Evolutionary conservation across 2,888 invertebrate genomes (phyloP), one percentile per base, ranked within the genome.

Genomic region (Caenorhabditis sp.): DNA sequence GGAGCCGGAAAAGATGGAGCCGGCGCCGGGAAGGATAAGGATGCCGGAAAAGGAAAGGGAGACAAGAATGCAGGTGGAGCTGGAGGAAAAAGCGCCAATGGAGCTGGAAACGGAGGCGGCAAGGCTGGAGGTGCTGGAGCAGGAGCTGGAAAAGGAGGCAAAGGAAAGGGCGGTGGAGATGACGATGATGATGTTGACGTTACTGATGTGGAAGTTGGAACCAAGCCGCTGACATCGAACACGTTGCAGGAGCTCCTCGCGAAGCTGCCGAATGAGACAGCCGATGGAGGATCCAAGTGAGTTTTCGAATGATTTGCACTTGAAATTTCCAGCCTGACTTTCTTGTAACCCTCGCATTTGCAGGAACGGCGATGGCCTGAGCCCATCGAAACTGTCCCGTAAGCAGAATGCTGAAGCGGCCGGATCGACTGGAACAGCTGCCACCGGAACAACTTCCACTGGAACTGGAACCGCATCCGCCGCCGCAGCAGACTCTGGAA

Each of bases 181-280:
- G 72, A 64, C 31, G 82, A 76, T 26, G 82, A 76, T 49, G 72
- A 64, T n/a, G 75, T 84, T 16, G 84, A 84, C 54, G 84, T 84
- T 26, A 84, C 76, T 22, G 84, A 84, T 38, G 69, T 59, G 4
- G 84, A 84, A 47, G 84, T 80, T 3, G 76, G 80, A 28, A 80
- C 76, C 4, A 75, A 80, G 31, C 35, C 64, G 35, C 24, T 84
- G 22, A n/a, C 61, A 2, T 41, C 14, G 19, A 16, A 44, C 5
- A 79, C 31, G 26, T 31, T 83, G 2, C 19, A 79, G 12, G 70
- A 83, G 47, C 64, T 79, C 10, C 51, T 82, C 0, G 68, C 61
- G 6, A 68, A 69, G 16, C 44, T 82, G 35, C 82, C 74, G 10
- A 41, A 74, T 26, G 74, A 74, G 41, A 24, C 68, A 24, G 68